A percentile compares a stretch with the other conserved stretches of the same genome.
Evolutionary conservation across 2,797 vertebrate genomes (phyloP).

Genomic region (Myiotriccus ornatus): DNA sequence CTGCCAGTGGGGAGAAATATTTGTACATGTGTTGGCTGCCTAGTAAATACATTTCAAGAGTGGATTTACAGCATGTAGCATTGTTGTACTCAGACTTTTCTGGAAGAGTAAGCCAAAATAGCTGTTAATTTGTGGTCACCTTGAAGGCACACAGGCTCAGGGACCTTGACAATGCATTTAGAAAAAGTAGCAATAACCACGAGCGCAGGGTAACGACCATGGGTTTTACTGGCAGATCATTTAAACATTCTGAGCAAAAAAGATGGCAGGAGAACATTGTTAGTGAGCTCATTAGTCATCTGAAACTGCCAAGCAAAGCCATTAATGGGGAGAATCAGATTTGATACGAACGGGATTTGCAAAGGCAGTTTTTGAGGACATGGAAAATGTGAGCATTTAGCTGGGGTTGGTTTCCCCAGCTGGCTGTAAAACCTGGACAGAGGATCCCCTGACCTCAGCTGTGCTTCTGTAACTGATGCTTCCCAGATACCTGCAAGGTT

Average conservation of each 20-base stretch:
- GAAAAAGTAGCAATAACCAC: neutral
- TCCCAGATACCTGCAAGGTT: fast-evolving
- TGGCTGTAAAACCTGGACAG: fast-evolving
- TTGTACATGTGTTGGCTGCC: neutral
- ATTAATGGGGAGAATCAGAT: neutral
- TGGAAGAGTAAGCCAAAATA: neutral
- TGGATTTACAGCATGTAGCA: slow-evolving; percentile 42
- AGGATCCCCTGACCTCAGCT: neutral
- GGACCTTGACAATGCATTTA: neutral
- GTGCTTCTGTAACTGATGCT: neutral
- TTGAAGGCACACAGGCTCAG: neutral
- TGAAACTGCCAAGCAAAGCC: neutral
- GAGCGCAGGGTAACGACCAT: neutral
- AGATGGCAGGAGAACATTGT: neutral
- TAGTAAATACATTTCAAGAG: neutral
- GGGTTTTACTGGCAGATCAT: neutral
- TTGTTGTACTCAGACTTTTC: neutral
- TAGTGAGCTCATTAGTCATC: slow-evolving; percentile 1
- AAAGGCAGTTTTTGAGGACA: neutral
- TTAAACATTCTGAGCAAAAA: neutral
- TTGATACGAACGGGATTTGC: neutral
- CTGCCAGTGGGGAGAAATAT: neutral
- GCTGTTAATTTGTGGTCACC: neutral
- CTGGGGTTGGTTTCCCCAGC: fast-evolving
- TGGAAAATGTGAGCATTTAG: neutral